Evolutionary conservation across 2,888 invertebrate species (phyloP).

Genomic region (Apamea epomidion): DNA sequence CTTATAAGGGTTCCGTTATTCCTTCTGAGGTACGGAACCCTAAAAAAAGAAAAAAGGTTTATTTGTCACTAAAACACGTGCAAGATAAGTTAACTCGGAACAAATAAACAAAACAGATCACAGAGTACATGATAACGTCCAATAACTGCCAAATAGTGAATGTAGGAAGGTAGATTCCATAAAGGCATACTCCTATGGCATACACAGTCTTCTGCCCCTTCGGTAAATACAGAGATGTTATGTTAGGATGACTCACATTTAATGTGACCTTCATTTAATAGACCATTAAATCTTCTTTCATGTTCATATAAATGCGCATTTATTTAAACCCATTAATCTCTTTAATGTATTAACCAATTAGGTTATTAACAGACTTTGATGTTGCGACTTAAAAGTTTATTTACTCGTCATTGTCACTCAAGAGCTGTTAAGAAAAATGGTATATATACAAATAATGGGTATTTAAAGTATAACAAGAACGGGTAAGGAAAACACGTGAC

Average conservation of each 20-base stretch:
- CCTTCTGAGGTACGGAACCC: too few relatives aligned
- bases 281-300: slow-evolving; percentile 39
- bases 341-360: slow-evolving; percentile 33
- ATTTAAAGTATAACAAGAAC: neutral
- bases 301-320: slow-evolving; percentile 21
- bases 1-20: too few relatives aligned
- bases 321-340: slow-evolving; percentile 29
- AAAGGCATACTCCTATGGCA: too few relatives aligned
- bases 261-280: slow-evolving; percentile 28
- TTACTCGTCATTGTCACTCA: slow-evolving; percentile 7
- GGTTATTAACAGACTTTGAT: slow-evolving; percentile 36
- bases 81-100: too few relatives aligned
- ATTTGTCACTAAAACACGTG: too few relatives aligned
- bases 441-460: neutral
- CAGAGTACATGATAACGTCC: too few relatives aligned
- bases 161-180: too few relatives aligned
- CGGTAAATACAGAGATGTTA: neutral
- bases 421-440: neutral
- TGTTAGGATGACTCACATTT: slow-evolving; percentile 12
- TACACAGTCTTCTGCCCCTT: neutral
- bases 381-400: slow-evolving; percentile 17
- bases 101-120: too few relatives aligned
- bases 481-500: neutral
- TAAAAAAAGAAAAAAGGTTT: too few relatives aligned
- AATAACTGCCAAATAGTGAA: too few relatives aligned